A percentile compares a stretch with the other conserved stretches of the same genome.
These are phyloP conservation scores for Caenorhabditis remanei DNA, from an alignment of 1,140 invertebrate genomes.

Conservation along the genomic window DNA sequence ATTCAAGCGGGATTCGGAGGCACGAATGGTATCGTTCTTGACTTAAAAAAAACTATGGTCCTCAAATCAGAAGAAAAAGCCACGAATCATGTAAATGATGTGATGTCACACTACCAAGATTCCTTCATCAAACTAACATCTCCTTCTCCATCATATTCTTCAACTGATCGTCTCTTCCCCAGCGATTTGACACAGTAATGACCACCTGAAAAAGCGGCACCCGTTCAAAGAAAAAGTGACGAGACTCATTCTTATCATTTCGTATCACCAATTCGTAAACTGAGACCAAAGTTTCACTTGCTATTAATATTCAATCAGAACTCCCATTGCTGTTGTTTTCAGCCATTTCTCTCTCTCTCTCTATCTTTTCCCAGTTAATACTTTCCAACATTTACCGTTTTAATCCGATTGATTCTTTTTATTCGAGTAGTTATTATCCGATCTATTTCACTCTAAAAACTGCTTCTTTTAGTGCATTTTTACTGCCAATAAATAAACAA, in stretches of 20 bases:
- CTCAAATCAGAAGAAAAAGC: background rate
- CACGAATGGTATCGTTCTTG: constrained; percentile 70
- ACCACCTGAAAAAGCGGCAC: background rate
- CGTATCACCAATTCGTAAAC: constrained; percentile 2
- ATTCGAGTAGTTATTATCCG: background rate
- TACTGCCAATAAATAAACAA: constrained; percentile 44
- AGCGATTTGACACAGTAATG: constrained; percentile 3
- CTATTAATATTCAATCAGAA: no score
- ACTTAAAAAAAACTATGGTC: constrained; percentile 66
- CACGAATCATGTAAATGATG: constrained; percentile 30
- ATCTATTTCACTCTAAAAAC: background rate
- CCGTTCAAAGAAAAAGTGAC: constrained; percentile 42
- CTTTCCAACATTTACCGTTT: constrained; percentile 23
- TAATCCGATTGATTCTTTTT: constrained; percentile 43
- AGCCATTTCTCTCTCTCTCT: background rate
- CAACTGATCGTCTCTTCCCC: constrained; percentile 12
- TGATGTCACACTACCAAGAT: constrained; percentile 15
- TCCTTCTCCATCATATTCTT: constrained; percentile 23
- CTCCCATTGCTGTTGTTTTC: background rate
- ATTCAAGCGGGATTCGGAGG: constrained; percentile 80
- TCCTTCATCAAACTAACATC: background rate
- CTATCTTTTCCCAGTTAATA: background rate
- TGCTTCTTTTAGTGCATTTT: constrained; percentile 37
- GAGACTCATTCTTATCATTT: constrained; percentile 27
- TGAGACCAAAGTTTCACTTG: constrained; percentile 11